phyloP scores from a whole-genome alignment of 2,888 invertebrate species.

The Oithona nana region DNA sequence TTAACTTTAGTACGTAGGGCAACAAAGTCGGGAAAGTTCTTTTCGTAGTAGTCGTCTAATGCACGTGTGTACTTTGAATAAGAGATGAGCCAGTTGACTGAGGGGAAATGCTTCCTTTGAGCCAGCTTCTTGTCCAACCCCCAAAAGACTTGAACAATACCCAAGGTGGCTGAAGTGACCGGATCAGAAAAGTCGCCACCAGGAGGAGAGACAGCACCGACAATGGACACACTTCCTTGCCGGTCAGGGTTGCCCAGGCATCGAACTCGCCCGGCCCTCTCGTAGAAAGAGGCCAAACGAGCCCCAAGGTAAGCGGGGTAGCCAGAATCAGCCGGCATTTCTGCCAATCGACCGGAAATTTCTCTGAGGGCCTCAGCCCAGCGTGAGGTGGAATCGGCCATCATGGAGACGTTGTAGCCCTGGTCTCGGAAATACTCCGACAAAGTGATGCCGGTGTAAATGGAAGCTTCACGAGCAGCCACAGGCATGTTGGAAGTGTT shows the following conservation, averaged over 20 bases:
- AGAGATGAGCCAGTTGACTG: conserved; percentile 99
- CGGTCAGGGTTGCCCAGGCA: conserved; percentile 93
- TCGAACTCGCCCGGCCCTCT: conserved; percentile 92
- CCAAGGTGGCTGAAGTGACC: conserved; percentile 93
- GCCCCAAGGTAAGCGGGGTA: conserved; percentile 99
- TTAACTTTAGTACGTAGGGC: conserved; percentile 77
- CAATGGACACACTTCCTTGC: conserved; percentile 97
- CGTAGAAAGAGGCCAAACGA: conserved; percentile 95
- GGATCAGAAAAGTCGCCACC: conserved; percentile 99
- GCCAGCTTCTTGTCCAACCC: conserved; percentile 96
- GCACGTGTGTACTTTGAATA: conserved; percentile 94
- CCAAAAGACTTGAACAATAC: conserved; percentile 99
- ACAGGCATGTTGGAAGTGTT: conserved; percentile 99
- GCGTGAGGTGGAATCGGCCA: conserved; percentile 99
- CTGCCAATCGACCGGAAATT: conserved; percentile 92
- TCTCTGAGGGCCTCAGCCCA: conserved; percentile 99
- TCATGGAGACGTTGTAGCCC: conserved; percentile 99
- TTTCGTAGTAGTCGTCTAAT: conserved; percentile 97
- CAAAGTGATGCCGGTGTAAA: conserved; percentile 97
- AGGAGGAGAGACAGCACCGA: conserved; percentile 97
- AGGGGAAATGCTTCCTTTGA: conserved; percentile 98
- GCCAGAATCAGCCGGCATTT: conserved; percentile 97
- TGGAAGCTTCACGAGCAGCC: conserved; percentile 98
- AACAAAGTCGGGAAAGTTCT: conserved; percentile 91
- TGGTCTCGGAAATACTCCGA: conserved; percentile 89